These are phyloP conservation scores for Lordiphosa stackelbergi DNA, from an alignment of 1,140 invertebrate species.

Conservation along the genomic window DNA sequence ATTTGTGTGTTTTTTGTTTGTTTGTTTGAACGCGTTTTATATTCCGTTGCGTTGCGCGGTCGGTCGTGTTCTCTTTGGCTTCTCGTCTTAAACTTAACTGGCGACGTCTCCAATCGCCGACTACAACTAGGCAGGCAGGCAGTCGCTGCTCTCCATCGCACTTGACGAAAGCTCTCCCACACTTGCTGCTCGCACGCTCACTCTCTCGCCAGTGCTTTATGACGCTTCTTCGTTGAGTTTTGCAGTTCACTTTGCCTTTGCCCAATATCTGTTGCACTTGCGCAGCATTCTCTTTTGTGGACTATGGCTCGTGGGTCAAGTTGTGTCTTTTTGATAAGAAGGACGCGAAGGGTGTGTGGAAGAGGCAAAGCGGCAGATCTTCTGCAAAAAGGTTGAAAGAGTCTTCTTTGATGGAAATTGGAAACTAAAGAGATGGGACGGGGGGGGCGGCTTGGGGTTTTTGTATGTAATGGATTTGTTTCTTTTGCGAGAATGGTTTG, in stretches of 20 bases:
- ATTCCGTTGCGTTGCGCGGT: constrained; percentile 59
- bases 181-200: constrained; percentile 1
- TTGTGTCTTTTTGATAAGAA: constrained; percentile 35
- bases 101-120: constrained; percentile 9
- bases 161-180: constrained; percentile 25
- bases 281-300: constrained; percentile 35
- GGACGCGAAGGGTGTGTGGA: constrained; percentile 10
- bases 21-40: constrained; percentile 47
- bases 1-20: constrained; percentile 31
- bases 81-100: constrained; percentile 58
- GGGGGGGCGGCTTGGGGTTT: no score
- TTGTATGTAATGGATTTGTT: no score
- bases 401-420: constrained; percentile 7
- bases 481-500: no score
- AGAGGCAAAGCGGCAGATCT: constrained; percentile 8
- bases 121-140: constrained; percentile 1
- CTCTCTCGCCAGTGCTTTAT: constrained; percentile 20
- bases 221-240: constrained; percentile 32
- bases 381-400: neutral
- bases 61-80: constrained; percentile 53
- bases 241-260: constrained; percentile 1
- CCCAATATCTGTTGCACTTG: constrained; percentile 50
- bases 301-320: constrained; percentile 8
- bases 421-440: no score
- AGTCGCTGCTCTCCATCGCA: constrained; percentile 12